phyloP scores from a whole-genome alignment of 2,888 invertebrate genomes.

The Diarsia dahlii region DNA sequence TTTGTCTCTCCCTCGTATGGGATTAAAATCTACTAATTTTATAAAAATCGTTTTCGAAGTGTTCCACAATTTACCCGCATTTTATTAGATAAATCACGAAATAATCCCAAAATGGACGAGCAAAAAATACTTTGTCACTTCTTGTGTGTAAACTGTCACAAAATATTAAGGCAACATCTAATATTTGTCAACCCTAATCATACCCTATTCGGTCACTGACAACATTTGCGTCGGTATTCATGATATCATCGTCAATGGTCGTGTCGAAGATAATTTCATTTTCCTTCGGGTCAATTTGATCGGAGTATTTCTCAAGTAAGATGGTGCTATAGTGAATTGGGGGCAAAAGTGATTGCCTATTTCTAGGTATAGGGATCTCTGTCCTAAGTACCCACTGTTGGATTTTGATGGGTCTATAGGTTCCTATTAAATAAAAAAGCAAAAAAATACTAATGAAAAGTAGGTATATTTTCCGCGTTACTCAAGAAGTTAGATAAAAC shows the following conservation, averaged over 20 bases:
- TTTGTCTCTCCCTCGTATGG: neutral
- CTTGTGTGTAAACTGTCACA: conserved; percentile 35
- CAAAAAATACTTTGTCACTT: conserved; percentile 22
- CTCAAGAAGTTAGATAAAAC: too few species aligned
- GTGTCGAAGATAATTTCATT: conserved; percentile 42
- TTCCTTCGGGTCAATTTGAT: conserved; percentile 42
- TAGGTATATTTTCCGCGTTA: too few species aligned
- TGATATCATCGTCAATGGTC: conserved; percentile 27
- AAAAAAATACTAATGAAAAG: too few species aligned
- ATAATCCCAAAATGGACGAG: conserved; percentile 13
- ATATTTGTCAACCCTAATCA: conserved; percentile 63
- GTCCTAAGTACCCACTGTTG: too few species aligned
- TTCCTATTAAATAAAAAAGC: too few species aligned
- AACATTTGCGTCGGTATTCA: conserved; percentile 45
- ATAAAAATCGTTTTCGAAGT: neutral
- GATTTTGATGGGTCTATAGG: too few species aligned
- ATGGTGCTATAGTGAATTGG: neutral
- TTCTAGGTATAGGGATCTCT: too few species aligned
- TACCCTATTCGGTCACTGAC: conserved; percentile 40
- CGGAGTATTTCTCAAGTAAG: conserved; percentile 13
- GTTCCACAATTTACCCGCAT: neutral
- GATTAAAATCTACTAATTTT: neutral
- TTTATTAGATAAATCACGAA: neutral
- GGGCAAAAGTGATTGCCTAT: neutral
- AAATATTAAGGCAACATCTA: conserved; percentile 47